phyloP scores from a whole-genome alignment of 2,797 vertebrate genomes.

The Crypturellus tataupa region DNA sequence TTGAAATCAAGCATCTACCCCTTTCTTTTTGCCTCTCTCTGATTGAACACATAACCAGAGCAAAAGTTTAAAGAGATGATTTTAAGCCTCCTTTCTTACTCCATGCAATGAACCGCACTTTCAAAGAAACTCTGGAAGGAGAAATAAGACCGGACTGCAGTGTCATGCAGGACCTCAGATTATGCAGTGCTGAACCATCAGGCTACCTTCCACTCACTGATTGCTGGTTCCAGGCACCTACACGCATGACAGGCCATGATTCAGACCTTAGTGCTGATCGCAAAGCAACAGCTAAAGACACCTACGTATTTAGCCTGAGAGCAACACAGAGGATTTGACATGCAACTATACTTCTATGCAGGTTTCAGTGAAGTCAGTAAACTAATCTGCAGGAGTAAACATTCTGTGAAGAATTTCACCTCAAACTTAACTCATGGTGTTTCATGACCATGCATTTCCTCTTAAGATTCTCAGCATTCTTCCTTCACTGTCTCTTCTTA shows the following conservation, averaged over 20 bases:
- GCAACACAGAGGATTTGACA: background rate
- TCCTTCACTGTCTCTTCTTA: background rate
- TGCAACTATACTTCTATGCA: background rate
- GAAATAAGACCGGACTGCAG: fast-evolving
- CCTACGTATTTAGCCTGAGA: background rate
- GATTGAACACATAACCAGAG: background rate
- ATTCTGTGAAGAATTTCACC: background rate
- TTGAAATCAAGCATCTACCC: background rate
- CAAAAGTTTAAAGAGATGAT: background rate
- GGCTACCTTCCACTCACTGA: background rate
- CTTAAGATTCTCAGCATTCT: background rate
- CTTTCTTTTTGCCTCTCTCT: background rate
- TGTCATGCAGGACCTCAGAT: fast-evolving
- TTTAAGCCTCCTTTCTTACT: background rate
- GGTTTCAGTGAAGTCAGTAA: background rate
- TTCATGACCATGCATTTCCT: background rate
- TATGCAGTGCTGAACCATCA: background rate
- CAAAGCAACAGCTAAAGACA: background rate
- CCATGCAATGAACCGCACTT: background rate
- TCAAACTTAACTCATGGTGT: background rate
- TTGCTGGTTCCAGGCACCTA: background rate
- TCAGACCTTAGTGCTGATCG: background rate
- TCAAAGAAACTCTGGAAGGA: background rate
- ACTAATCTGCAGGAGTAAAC: background rate
- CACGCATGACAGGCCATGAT: fast-evolving